Percentiles rank a stretch among this genome's conserved stretches.
phyloP scores from a whole-genome alignment of 2,888 invertebrate species.

The Agrypnus murinus region DNA sequence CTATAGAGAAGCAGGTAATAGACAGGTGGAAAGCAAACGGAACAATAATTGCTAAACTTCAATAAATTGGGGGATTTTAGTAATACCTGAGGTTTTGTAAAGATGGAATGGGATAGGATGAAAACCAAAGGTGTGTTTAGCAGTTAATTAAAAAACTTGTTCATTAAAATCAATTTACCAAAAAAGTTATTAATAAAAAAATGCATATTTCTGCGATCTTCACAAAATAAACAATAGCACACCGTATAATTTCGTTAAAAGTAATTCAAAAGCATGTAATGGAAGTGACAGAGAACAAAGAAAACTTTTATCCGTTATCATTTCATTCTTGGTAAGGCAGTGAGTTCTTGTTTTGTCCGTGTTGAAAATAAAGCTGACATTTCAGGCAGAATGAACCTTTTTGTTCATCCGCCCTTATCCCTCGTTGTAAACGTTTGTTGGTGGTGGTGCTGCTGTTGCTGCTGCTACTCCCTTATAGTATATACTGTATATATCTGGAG shows the following conservation, averaged over 20 bases:
- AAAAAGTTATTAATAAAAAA: neutral
- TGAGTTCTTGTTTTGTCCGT: slow-evolving; percentile 26
- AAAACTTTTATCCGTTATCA: slow-evolving; percentile 29
- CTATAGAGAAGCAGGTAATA: slow-evolving; percentile 9
- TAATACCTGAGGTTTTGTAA: neutral
- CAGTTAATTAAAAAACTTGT: neutral
- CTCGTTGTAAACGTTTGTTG: slow-evolving; percentile 9
- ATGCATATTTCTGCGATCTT: neutral
- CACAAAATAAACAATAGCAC: neutral
- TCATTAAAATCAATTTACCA: no score
- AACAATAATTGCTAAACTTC: slow-evolving; percentile 5
- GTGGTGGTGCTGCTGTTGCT: no score
- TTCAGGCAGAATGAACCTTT: slow-evolving; percentile 38
- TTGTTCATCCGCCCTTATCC: slow-evolving; percentile 25
- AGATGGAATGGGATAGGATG: no score
- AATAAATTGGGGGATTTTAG: neutral
- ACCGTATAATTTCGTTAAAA: slow-evolving; percentile 17
- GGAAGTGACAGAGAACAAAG: slow-evolving; percentile 17
- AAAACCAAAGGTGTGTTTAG: neutral
- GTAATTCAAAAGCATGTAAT: slow-evolving; percentile 22
- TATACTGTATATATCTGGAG: no score
- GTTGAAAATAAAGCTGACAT: slow-evolving; percentile 36
- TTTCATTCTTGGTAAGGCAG: slow-evolving; percentile 20
- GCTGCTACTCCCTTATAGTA: neutral
- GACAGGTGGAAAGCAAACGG: slow-evolving; percentile 14